These are phyloP conservation scores for Lethenteron reissneri DNA, from an alignment of 2,113 vertebrate species.

Conservation along the genomic window DNA sequence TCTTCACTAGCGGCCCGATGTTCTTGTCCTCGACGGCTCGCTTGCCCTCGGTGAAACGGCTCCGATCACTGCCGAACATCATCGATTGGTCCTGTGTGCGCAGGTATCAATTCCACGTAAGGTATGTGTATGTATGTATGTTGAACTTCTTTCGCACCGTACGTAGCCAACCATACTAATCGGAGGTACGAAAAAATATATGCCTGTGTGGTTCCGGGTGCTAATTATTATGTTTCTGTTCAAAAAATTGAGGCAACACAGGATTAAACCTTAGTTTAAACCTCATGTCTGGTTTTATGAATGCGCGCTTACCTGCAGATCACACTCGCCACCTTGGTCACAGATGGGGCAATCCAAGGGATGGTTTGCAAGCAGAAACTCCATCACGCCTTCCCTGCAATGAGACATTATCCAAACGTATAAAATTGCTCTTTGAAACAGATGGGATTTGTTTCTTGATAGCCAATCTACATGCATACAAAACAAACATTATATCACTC, in stretches of 20 bases:
- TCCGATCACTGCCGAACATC: constrained; percentile 91
- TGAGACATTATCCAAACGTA: constrained; percentile 7
- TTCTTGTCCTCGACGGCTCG: constrained; percentile 96
- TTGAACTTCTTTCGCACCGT: background rate
- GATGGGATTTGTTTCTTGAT: too few relatives aligned
- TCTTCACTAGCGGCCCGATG: constrained; percentile 81
- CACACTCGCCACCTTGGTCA: constrained; percentile 88
- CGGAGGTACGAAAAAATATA: background rate
- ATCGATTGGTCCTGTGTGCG: constrained; percentile 70
- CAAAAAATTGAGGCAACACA: too few relatives aligned
- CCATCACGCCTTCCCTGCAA: constrained; percentile 81
- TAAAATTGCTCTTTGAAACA: too few relatives aligned
- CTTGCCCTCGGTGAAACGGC: constrained; percentile 69
- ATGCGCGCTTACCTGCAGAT: constrained; percentile 47
- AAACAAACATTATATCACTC: too few relatives aligned
- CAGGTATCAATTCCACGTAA: background rate
- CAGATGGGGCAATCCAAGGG: constrained; percentile 85
- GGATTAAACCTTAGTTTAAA: too few relatives aligned
- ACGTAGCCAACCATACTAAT: background rate
- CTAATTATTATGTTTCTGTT: too few relatives aligned
- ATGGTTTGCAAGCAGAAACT: constrained; percentile 78
- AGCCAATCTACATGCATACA: too few relatives aligned
- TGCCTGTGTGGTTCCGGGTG: too few relatives aligned
- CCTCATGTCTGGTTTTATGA: background rate
- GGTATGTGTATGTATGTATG: too few relatives aligned